Conservation (phyloP, 1,140 invertebrate genomes). For the Archivesica marissinica region DNA sequence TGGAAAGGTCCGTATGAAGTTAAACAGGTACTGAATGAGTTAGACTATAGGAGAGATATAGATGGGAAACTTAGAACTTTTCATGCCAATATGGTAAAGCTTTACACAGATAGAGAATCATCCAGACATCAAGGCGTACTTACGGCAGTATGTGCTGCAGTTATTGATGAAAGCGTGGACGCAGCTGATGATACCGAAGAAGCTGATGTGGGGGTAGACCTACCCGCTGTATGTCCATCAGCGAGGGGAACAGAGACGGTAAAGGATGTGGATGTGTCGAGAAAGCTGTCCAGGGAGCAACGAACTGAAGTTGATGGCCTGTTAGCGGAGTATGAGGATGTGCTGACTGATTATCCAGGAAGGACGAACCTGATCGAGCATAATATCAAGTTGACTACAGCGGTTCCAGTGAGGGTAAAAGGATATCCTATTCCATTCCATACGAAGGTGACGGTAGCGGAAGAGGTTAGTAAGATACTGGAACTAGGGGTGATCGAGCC, state of each 20-base stretch:
- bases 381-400: conserved; percentile 53
- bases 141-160: not conserved
- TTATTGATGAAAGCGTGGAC: not conserved
- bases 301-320: conserved; percentile 3
- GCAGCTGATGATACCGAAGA: not conserved
- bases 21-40: not conserved
- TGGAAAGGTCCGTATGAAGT: conserved; percentile 60
- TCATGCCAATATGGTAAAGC: conserved; percentile 60
- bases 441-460: not conserved
- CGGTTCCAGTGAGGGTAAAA: conserved; percentile 49
- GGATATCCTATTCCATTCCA: conserved; percentile 45
- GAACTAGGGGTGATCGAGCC: conserved; percentile 21
- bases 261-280: conserved; percentile 42
- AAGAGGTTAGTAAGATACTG: conserved; percentile 25
- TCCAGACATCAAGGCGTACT: not conserved
- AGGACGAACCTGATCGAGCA: conserved; percentile 48
- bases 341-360: conserved; percentile 58
- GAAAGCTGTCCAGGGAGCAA: conserved; percentile 38
- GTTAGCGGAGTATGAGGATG: conserved; percentile 41
- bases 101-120: conserved; percentile 23
- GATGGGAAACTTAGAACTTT: conserved; percentile 50
- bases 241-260: conserved; percentile 27
- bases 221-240: not conserved
- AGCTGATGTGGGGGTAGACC: not conserved
- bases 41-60: conserved; percentile 54